Conservation (phyloP, 30 jellyfish, hydroid and myxozoan genomes). For the Aurelia sp. region DNA sequence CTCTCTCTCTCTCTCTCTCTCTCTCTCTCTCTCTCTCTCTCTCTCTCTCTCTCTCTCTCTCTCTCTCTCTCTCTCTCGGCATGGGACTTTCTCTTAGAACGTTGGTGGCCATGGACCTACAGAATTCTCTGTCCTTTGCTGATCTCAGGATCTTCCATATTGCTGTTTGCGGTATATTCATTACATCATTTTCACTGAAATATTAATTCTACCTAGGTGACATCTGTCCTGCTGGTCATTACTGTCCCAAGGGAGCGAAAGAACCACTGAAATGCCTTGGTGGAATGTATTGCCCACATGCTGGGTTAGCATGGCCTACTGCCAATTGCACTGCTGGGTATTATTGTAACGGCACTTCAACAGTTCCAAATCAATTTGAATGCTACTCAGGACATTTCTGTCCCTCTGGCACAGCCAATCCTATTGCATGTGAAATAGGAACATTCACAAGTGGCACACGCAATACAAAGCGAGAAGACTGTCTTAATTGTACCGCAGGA, state of each 20-base stretch:
- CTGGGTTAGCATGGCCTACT: conserved; percentile 82
- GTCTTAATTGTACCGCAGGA: conserved; percentile 87
- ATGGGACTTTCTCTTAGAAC: too few species aligned
- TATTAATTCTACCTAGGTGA: conserved; percentile 55
- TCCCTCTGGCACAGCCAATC: conserved; percentile 76
- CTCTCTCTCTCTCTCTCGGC: too few species aligned
- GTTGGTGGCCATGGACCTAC: too few species aligned
- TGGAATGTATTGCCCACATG: conserved; percentile 87
- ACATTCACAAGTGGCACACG: conserved; percentile 78
- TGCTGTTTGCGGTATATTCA: too few species aligned
- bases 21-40: too few species aligned
- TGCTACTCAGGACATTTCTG: conserved; percentile 92
- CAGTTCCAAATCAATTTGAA: conserved; percentile 71
- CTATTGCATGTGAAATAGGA: conserved; percentile 79
- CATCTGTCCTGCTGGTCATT: conserved; percentile 82
- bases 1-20: too few species aligned
- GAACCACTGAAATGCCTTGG: conserved; percentile 78
- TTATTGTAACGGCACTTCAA: conserved; percentile 79
- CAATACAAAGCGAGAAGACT: conserved; percentile 58
- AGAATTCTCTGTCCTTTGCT: too few species aligned
- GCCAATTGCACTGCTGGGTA: conserved; percentile 93
- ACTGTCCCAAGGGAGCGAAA: conserved; percentile 74
- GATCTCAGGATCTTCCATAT: too few species aligned
- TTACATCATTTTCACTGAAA: not conserved
- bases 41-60: too few species aligned